Evolutionary conservation across 1,140 invertebrate genomes (phyloP).

Genomic region (Danaus melanippus): DNA sequence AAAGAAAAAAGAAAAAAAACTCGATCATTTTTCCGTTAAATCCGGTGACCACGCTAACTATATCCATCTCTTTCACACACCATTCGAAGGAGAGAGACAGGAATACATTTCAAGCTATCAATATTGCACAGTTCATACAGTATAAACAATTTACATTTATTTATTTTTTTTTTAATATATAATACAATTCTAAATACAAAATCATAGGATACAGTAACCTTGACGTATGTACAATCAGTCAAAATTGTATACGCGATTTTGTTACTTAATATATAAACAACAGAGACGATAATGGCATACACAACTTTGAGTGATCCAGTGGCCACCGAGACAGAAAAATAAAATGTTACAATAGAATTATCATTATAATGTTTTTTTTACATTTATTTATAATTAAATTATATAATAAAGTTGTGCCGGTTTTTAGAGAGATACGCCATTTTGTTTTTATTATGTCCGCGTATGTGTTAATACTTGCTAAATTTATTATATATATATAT

Average conservation of each 20-base stretch:
- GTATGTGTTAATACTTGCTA: slow-evolving; percentile 24
- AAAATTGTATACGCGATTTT: slow-evolving; percentile 15
- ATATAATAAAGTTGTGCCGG: slow-evolving; percentile 48
- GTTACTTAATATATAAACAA: slow-evolving; percentile 1
- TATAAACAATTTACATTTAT: slow-evolving; percentile 20
- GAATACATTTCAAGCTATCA: slow-evolving; percentile 2
- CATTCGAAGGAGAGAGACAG: slow-evolving; percentile 11
- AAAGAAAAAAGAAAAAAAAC: slow-evolving; percentile 8
- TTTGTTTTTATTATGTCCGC: slow-evolving; percentile 10
- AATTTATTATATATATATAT: background rate
- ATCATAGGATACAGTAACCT: slow-evolving; percentile 17
- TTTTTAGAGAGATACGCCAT: slow-evolving; percentile 16
- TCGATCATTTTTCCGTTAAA: slow-evolving; percentile 2
- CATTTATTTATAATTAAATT: slow-evolving; percentile 57
- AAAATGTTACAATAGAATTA: slow-evolving; percentile 10
- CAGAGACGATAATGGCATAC: slow-evolving; percentile 16
- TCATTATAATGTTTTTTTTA: slow-evolving; percentile 52
- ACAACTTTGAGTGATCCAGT: slow-evolving; percentile 13
- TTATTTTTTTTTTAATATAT: slow-evolving; percentile 15
- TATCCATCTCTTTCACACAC: slow-evolving; percentile 7
- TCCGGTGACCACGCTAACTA: slow-evolving; percentile 23
- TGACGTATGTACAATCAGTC: slow-evolving; percentile 22
- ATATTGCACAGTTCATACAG: slow-evolving; percentile 26
- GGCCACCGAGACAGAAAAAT: slow-evolving; percentile 20
- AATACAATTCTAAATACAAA: slow-evolving; percentile 15